Base-by-base conservation (phyloP, 2,888 invertebrate genomes). In the Andrena minutula region DNA sequence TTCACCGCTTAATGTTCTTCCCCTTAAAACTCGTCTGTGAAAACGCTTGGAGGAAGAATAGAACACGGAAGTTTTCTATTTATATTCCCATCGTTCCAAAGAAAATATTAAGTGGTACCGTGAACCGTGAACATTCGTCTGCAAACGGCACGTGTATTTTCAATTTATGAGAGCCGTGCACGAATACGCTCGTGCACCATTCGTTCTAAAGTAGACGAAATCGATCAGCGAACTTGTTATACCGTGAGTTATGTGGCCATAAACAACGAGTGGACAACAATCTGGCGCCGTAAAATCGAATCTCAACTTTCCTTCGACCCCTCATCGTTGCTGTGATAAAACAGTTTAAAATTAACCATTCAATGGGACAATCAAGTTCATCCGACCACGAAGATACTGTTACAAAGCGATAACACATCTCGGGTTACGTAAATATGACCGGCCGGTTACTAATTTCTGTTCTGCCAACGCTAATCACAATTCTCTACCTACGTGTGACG, bases 381-480 rank as follows among this genome's bases (percentile, higher is more conserved):
- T n/a, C 56, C 61, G 28, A 47, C 53, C 16, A 7, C 12, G 12
- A 12, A 53, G 23, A 70, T 82, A 63, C 60, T 71, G 58, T 82
- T 82, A 68, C 64, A 56, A 28, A 32, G 35, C 28, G 60, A 74
- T 79, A 83, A 74, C 53, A 35, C 26, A 49, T 64, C 72, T 53
- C 75, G 1, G 7, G 41, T 83, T 83, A 82, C 83, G 75, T 78
- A 83, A 83, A 82, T 61, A 68, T 23, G 30, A 41, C 66, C 41
- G 64, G 7, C 30, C 49, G 53, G 47, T 16, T 53, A 61, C 58
- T 72, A 76, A 82, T 69, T 60, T 8, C 20, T 56, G 66, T 41
- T 65, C 16, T 35, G 35, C 32, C 7, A 20, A 28, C 30, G 20
- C 49, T 26, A 60, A 66, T 23, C 26, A 16, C 16, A 26, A 35